phyloP scores from a whole-genome alignment of 2,888 invertebrate species.

The Caenorhabditis sp. region DNA sequence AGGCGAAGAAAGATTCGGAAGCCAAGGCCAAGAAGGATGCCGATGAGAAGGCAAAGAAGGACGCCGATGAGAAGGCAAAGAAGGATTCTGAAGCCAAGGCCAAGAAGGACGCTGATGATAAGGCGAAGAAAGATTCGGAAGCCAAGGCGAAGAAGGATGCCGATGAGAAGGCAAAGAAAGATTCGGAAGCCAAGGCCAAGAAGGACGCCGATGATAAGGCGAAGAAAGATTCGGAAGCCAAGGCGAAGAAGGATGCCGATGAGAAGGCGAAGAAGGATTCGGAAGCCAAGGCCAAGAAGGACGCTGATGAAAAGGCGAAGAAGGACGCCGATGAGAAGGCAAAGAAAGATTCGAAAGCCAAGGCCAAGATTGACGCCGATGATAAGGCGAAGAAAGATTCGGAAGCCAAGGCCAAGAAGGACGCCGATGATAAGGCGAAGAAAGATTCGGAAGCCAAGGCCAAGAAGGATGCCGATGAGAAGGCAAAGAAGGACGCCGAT shows the following conservation, averaged over 20 bases:
- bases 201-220: slow-evolving; percentile 3
- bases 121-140: slow-evolving; percentile 2
- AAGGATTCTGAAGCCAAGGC: slow-evolving; percentile 11
- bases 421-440: slow-evolving; percentile 3
- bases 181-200: slow-evolving; percentile 11
- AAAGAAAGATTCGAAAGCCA: neutral
- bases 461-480: slow-evolving; percentile 2
- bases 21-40: neutral
- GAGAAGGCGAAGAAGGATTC: neutral
- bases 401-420: neutral
- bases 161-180: slow-evolving; percentile 3
- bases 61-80: neutral
- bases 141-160: slow-evolving; percentile 11
- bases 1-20: neutral
- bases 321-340: slow-evolving; percentile 14
- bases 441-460: slow-evolving; percentile 12
- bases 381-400: slow-evolving; percentile 7
- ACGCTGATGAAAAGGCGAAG: slow-evolving; percentile 14
- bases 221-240: slow-evolving; percentile 3
- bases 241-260: slow-evolving; percentile 14
- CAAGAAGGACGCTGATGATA: slow-evolving; percentile 12
- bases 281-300: slow-evolving; percentile 7
- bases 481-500: slow-evolving; percentile 10
- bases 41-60: neutral
- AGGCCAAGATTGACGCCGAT: neutral